Percentiles rank a stretch among this genome's conserved stretches.
Conservation (phyloP, 1,140 invertebrate genomes). For the Diorhabda carinulata region DNA sequence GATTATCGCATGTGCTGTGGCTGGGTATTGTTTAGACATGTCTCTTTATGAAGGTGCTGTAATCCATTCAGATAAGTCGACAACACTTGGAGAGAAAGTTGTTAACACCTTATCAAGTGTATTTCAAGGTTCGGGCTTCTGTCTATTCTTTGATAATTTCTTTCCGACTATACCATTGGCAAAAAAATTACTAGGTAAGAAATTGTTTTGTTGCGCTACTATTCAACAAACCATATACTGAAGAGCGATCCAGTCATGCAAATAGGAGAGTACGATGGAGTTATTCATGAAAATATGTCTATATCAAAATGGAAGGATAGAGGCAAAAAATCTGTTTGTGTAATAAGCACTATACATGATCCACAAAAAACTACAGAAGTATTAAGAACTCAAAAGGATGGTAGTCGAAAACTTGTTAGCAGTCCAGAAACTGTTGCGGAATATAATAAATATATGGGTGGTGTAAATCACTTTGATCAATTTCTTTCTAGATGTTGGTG, state of each 20-base stretch:
- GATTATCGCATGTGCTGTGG: background rate
- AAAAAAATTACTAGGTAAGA: conserved; percentile 12
- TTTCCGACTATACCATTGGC: conserved; percentile 19
- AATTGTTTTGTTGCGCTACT: conserved; percentile 19
- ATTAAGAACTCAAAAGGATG: background rate
- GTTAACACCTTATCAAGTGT: conserved; percentile 7
- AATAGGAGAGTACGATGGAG: conserved; percentile 13
- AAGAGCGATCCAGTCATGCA: conserved; percentile 10
- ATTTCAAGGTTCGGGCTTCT: conserved; percentile 13
- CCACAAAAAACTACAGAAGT: conserved; percentile 1
- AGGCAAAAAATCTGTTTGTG: conserved; percentile 18
- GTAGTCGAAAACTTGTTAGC: too few species aligned
- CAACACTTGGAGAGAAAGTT: conserved; percentile 11
- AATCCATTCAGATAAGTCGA: background rate
- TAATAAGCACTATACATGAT: conserved; percentile 18
- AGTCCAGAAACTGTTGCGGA: too few species aligned
- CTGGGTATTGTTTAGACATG: conserved; percentile 7
- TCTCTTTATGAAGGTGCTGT: conserved; percentile 9
- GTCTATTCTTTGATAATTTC: conserved; percentile 28
- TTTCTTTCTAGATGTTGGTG: too few species aligned
- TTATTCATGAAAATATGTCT: conserved; percentile 14
- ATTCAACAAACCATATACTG: conserved; percentile 17
- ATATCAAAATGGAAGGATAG: conserved; percentile 23
- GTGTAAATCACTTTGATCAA: too few species aligned
- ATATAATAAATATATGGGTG: too few species aligned